Evolutionary conservation across 2,797 vertebrate genomes (phyloP).

Genomic region (Linurgus olivaceus): DNA sequence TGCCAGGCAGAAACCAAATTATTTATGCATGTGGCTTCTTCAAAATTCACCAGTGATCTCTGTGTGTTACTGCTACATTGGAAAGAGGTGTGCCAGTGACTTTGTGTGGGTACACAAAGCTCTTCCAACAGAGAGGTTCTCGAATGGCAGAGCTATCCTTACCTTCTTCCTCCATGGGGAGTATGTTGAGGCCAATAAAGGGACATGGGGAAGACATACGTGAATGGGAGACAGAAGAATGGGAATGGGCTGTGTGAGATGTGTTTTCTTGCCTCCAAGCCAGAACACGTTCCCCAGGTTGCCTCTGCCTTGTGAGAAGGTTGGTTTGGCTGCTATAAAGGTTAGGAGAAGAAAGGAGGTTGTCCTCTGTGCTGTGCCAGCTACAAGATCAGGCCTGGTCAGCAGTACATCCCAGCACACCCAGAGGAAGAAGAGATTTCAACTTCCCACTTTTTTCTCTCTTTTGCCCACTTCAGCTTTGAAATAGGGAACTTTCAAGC

Average conservation of each 20-base stretch:
- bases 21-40: neutral
- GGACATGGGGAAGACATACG: fast-evolving
- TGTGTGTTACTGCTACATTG: fast-evolving
- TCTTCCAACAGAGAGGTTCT: neutral
- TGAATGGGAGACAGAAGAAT: neutral
- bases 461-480: neutral
- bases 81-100: neutral
- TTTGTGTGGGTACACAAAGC: neutral
- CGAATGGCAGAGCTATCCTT: neutral
- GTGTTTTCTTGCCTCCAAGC: neutral
- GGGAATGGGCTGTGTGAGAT: neutral
- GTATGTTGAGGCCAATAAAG: fast-evolving
- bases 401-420: fast-evolving
- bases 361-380: neutral
- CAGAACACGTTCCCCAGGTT: neutral
- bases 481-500: neutral
- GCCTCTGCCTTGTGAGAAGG: neutral
- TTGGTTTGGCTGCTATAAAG: neutral
- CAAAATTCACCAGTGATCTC: neutral
- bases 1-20: neutral
- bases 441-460: neutral
- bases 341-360: neutral
- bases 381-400: neutral
- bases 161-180: neutral
- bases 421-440: neutral